A percentile compares a stretch with the other conserved stretches of the same genome.
phyloP scores from a whole-genome alignment of 2,888 invertebrate species.

The Mythimna albipuncta region DNA sequence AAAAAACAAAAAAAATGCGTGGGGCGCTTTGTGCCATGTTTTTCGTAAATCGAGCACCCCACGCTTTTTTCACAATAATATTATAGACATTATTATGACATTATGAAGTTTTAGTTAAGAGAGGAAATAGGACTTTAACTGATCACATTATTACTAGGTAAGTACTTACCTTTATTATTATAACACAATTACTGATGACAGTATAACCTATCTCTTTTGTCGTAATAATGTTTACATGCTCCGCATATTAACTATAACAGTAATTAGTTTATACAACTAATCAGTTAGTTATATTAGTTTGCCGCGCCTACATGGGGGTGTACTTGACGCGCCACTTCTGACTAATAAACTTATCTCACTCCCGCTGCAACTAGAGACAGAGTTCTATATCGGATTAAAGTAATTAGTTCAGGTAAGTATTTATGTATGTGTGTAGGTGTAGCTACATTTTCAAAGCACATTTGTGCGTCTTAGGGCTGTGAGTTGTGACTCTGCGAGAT shows the following conservation, averaged over 20 bases:
- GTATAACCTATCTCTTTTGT: too few species aligned
- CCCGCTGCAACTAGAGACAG: conserved; percentile 29
- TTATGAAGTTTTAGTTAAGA: background rate
- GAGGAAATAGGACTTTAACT: background rate
- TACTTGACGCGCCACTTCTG: conserved; percentile 44
- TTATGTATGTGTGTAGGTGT: background rate
- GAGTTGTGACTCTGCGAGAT: too few species aligned
- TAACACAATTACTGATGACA: too few species aligned
- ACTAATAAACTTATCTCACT: conserved; percentile 48
- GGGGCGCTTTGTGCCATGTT: too few species aligned
- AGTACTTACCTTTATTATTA: background rate
- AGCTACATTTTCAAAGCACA: background rate
- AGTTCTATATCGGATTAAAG: conserved; percentile 38
- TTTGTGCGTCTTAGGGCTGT: too few species aligned
- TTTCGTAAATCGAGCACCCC: too few species aligned
- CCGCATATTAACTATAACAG: conserved; percentile 24
- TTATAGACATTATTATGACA: background rate
- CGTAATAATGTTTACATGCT: background rate
- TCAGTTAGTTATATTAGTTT: conserved; percentile 50
- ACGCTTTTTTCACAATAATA: too few species aligned
- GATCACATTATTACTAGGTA: background rate
- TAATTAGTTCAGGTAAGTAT: conserved; percentile 35
- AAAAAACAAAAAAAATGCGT: too few species aligned
- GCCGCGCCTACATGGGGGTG: conserved; percentile 20
- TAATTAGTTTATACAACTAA: conserved; percentile 47